These are phyloP conservation scores for Pagetopsis macropterus DNA, from an alignment of 2,797 vertebrate genomes.

Conservation along the genomic window DNA sequence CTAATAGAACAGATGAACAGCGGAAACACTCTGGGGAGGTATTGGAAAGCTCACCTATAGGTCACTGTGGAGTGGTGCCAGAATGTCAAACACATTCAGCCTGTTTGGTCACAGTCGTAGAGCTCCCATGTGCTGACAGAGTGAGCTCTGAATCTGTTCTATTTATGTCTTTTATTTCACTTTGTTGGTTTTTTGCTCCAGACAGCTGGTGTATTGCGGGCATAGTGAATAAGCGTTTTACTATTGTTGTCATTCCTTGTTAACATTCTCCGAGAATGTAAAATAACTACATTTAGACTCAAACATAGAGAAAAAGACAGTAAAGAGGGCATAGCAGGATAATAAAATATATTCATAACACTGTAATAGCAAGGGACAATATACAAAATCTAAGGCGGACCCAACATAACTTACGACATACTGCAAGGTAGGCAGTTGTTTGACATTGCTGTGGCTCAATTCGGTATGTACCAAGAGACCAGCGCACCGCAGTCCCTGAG, in stretches of 20 bases:
- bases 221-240: constrained; percentile 2
- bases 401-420: constrained; percentile 16
- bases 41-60: constrained; percentile 42
- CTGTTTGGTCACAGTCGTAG: neutral
- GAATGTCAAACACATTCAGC: constrained; percentile 32
- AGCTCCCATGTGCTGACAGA: constrained; percentile 22
- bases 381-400: constrained; percentile 20
- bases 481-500: constrained; percentile 15
- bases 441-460: constrained; percentile 29
- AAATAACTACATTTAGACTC: neutral
- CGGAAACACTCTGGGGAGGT: constrained; percentile 60
- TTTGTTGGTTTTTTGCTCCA: constrained; percentile 11
- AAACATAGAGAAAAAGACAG: neutral
- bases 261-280: neutral
- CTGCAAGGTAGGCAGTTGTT: constrained; percentile 25
- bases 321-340: neutral
- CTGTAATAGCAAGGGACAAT: constrained; percentile 8
- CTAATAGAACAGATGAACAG: constrained; percentile 74
- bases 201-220: neutral
- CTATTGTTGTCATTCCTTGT: neutral
- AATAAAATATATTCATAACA: constrained; percentile 9
- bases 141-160: neutral
- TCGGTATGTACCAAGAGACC: constrained; percentile 31
- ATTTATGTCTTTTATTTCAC: constrained; percentile 3
- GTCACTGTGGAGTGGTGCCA: constrained; percentile 55